Evolutionary conservation across 2,888 invertebrate species (phyloP).

Genomic region (Netelia fuscicornis): DNA sequence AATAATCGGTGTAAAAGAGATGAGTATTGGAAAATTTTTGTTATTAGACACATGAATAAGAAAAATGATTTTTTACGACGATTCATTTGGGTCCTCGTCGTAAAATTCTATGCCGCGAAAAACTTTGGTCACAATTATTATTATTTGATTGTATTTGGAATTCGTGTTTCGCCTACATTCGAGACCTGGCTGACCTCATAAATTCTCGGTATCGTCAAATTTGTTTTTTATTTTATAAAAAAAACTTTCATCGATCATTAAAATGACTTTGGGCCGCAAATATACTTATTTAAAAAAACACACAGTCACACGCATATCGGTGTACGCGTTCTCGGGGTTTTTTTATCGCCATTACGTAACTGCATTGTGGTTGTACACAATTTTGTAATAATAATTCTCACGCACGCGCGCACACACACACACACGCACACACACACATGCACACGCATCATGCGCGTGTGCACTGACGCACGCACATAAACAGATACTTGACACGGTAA

Average conservation of each 20-base stretch:
- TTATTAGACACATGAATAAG: slow-evolving; percentile 6
- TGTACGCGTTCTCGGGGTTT: slow-evolving; percentile 5
- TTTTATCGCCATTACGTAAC: slow-evolving; percentile 6
- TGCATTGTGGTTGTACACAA: slow-evolving; percentile 14
- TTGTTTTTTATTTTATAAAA: slow-evolving; percentile 7
- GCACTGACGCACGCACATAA: slow-evolving; percentile 31
- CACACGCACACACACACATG: slow-evolving; percentile 17
- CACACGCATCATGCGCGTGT: neutral
- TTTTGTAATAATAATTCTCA: slow-evolving; percentile 15
- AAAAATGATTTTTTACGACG: slow-evolving; percentile 4
- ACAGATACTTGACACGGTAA: slow-evolving; percentile 18
- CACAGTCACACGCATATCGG: neutral
- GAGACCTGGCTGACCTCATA: slow-evolving; percentile 38
- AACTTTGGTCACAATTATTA: slow-evolving; percentile 15
- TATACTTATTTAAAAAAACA: slow-evolving; percentile 1
- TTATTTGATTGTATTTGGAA: neutral
- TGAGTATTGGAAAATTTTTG: neutral
- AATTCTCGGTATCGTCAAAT: slow-evolving; percentile 7
- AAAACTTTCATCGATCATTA: neutral
- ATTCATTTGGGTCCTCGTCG: neutral
- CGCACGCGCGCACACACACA: neutral
- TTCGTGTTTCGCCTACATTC: slow-evolving; percentile 5
- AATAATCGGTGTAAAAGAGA: slow-evolving; percentile 6
- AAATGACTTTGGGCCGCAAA: neutral
- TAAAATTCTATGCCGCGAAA: slow-evolving; percentile 2